phyloP scores from a whole-genome alignment of 2,113 vertebrate species.

The Cettia cetti region DNA sequence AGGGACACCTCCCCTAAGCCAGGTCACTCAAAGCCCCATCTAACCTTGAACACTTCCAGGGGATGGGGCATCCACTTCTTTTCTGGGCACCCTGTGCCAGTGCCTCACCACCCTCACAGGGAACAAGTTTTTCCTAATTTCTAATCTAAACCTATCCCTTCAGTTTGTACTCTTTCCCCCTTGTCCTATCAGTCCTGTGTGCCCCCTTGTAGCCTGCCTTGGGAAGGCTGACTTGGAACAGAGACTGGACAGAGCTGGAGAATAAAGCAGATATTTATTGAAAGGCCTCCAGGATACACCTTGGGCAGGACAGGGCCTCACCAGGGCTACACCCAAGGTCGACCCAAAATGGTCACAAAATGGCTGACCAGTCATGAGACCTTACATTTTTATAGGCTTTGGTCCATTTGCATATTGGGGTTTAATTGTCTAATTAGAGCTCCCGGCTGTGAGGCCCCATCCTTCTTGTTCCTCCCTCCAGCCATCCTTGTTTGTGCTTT shows the following conservation, averaged over 20 bases:
- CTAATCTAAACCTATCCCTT: not conserved
- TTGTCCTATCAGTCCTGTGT: not conserved
- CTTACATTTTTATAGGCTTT: not conserved
- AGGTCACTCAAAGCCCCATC: not conserved
- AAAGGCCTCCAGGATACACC: not conserved
- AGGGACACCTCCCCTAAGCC: not conserved
- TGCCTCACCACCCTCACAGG: not conserved
- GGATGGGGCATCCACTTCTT: not conserved
- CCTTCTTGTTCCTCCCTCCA: too few species aligned
- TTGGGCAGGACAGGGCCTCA: not conserved
- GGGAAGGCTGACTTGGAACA: not conserved
- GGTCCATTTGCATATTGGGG: too few species aligned
- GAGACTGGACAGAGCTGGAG: not conserved
- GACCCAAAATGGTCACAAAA: not conserved
- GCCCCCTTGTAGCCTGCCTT: not conserved
- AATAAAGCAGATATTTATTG: not conserved
- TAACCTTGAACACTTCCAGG: not conserved
- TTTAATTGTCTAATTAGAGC: too few species aligned
- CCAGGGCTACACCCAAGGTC: too few species aligned
- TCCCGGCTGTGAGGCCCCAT: too few species aligned
- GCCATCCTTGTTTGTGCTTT: too few species aligned
- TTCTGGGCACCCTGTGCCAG: not conserved
- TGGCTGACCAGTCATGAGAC: fast-evolving
- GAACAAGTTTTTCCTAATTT: not conserved
- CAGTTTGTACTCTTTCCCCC: not conserved